Evolutionary conservation across 2,113 vertebrate genomes (phyloP).

Genomic region (Brachyhypopomus gauderio): DNA sequence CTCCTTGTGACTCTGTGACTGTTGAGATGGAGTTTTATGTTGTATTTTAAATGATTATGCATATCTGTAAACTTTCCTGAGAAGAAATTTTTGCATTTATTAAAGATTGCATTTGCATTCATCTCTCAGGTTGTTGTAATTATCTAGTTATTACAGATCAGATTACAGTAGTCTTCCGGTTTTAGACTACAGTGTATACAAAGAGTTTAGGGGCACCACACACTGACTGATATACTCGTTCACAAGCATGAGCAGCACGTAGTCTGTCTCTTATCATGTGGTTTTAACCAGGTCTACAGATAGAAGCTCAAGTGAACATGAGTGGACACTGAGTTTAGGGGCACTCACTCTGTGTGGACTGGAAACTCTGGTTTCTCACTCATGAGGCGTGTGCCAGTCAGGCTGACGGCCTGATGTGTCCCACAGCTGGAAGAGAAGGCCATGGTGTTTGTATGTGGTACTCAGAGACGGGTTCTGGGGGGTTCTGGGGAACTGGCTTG

Average conservation of each 20-base stretch:
- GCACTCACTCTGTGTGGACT: constrained; percentile 30
- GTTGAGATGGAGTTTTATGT: constrained; percentile 33
- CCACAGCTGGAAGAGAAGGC: constrained; percentile 15
- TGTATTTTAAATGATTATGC: constrained; percentile 45
- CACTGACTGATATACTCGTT: neutral
- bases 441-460: constrained; percentile 10
- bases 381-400: constrained; percentile 28
- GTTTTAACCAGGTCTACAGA: neutral
- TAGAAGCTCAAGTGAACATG: neutral
- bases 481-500: neutral
- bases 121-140: constrained; percentile 36
- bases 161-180: constrained; percentile 8
- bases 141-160: neutral
- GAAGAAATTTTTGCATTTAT: constrained; percentile 34
- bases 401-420: constrained; percentile 26
- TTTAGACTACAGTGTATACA: neutral
- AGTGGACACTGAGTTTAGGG: too few relatives aligned
- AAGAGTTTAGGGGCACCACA: neutral
- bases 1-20: constrained; percentile 43
- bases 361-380: constrained; percentile 42
- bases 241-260: neutral
- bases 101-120: constrained; percentile 44
- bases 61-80: constrained; percentile 39
- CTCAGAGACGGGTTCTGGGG: neutral
- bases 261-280: neutral